Conservation (phyloP, 1,140 invertebrate species). For the Zaprionus kolodkinae region DNA sequence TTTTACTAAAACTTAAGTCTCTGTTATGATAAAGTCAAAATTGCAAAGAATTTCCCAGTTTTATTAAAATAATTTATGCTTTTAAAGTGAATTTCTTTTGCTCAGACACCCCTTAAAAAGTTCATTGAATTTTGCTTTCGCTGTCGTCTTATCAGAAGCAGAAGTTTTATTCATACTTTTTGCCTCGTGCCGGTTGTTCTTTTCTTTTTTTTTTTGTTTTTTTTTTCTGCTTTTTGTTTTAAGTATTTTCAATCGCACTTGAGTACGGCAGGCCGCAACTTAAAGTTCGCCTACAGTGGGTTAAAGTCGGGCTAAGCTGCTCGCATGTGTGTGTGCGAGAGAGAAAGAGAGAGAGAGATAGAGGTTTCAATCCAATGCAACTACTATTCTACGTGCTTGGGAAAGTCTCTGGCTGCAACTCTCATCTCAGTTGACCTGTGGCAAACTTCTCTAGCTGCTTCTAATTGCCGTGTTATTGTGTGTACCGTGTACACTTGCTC, state of each 20-base stretch:
- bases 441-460: slow-evolving; percentile 42
- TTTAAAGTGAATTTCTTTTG: neutral
- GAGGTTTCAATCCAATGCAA: slow-evolving; percentile 35
- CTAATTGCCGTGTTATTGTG: slow-evolving; percentile 64
- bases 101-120: neutral
- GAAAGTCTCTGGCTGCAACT: slow-evolving; percentile 4
- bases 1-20: too few species aligned
- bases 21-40: too few species aligned
- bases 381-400: slow-evolving; percentile 44
- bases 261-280: slow-evolving; percentile 45
- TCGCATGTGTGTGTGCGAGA: slow-evolving; percentile 10
- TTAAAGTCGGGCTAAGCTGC: slow-evolving; percentile 33
- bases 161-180: slow-evolving; percentile 11
- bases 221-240: neutral
- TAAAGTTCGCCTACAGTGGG: slow-evolving; percentile 42
- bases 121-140: slow-evolving; percentile 19
- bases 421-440: slow-evolving; percentile 27
- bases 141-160: slow-evolving; percentile 24
- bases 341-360: neutral
- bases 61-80: neutral
- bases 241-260: slow-evolving; percentile 42
- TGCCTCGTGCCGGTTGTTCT: neutral
- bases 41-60: too few species aligned
- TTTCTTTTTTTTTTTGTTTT: neutral
- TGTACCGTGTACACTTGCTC: slow-evolving; percentile 6